These are phyloP conservation scores for Channa maculata DNA, from an alignment of 2,113 vertebrate species.

Conservation along the genomic window DNA sequence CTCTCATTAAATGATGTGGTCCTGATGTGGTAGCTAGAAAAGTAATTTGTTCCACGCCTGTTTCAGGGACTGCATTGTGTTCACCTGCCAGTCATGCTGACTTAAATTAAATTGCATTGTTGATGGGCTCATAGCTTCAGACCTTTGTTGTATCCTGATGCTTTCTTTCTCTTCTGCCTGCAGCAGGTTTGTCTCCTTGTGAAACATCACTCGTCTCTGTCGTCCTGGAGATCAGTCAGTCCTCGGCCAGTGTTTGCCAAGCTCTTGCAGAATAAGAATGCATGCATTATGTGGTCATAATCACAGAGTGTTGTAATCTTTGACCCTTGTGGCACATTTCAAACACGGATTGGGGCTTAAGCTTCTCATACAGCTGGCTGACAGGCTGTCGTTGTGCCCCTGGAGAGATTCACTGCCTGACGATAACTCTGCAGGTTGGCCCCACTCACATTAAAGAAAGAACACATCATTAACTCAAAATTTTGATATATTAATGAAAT, in stretches of 20 bases:
- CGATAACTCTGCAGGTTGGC: constrained; percentile 19
- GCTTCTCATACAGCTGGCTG: constrained; percentile 56
- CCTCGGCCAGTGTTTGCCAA: constrained; percentile 49
- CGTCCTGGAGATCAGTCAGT: constrained; percentile 23
- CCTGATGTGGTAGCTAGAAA: too few species aligned
- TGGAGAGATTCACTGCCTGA: constrained; percentile 46
- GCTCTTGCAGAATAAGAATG: constrained; percentile 68
- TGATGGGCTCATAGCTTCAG: background rate
- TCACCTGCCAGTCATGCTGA: too few species aligned
- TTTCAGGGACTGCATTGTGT: too few species aligned
- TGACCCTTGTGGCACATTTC: constrained; percentile 71
- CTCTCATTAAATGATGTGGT: too few species aligned
- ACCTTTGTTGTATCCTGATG: background rate
- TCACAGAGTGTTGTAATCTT: constrained; percentile 71
- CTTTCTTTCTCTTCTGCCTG: background rate
- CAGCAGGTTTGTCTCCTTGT: background rate
- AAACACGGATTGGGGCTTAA: constrained; percentile 77
- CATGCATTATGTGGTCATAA: constrained; percentile 71
- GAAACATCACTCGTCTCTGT: constrained; percentile 14
- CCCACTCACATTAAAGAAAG: constrained; percentile 43
- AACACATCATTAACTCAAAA: constrained; percentile 37
- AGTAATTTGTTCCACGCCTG: too few species aligned
- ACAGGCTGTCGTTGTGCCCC: constrained; percentile 56
- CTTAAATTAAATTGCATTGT: too few species aligned
- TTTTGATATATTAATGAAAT: constrained; percentile 31